These are phyloP conservation scores for Coturnix japonica DNA, from an alignment of 2,113 vertebrate genomes.

Conservation along the genomic window DNA sequence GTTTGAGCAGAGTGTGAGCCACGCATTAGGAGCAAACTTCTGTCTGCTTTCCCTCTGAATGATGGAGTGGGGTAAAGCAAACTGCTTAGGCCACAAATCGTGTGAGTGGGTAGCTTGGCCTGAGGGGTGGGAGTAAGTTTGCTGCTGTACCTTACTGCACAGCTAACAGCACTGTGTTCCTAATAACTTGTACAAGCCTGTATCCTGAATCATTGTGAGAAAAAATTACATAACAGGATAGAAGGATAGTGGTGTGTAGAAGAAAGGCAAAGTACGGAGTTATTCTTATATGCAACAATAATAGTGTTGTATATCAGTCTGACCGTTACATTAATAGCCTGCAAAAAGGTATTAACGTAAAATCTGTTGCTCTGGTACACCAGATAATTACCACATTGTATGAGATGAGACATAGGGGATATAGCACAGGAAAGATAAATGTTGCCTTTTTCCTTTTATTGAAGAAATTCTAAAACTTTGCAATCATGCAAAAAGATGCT, in stretches of 20 bases:
- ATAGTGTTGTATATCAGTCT: neutral
- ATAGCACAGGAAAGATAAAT: neutral
- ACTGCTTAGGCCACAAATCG: neutral
- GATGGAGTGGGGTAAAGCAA: neutral
- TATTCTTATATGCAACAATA: neutral
- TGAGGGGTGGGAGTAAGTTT: neutral
- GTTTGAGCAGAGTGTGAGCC: constrained; percentile 28
- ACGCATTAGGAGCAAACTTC: constrained; percentile 15
- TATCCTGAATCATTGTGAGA: neutral
- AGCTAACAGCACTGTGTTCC: neutral
- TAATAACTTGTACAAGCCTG: neutral
- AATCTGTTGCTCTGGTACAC: neutral
- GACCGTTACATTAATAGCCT: neutral
- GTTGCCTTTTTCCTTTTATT: neutral
- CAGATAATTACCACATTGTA: neutral
- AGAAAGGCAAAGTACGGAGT: neutral
- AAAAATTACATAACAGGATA: neutral
- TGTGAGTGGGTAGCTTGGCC: neutral
- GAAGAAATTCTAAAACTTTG: neutral
- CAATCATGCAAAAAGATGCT: neutral
- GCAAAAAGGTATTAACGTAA: neutral
- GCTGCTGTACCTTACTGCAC: neutral
- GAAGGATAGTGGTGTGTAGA: neutral
- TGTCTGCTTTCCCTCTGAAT: neutral
- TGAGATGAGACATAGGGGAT: neutral